phyloP scores from a whole-genome alignment of 2,797 vertebrate species.

The Odontamblyopus lacepedii region DNA sequence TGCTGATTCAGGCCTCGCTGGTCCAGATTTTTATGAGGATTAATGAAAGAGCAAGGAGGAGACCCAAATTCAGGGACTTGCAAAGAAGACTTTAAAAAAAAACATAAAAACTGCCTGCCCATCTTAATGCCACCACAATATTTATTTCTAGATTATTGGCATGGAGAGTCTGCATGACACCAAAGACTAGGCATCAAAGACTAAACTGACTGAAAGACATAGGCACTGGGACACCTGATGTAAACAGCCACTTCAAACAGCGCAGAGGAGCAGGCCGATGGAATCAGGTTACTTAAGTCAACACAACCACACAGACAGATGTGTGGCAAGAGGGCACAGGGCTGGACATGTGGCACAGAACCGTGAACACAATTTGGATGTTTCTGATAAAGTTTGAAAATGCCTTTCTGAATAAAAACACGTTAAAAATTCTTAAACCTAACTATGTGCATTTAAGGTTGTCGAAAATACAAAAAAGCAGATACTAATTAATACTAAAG shows the following conservation, averaged over 20 bases:
- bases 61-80: conserved; percentile 13
- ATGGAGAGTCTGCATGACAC: background rate
- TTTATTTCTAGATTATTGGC: background rate
- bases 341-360: conserved; percentile 34
- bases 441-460: background rate
- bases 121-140: conserved; percentile 6
- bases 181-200: background rate
- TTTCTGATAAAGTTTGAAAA: background rate
- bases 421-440: too few species aligned
- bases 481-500: too few species aligned
- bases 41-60: conserved; percentile 40
- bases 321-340: conserved; percentile 5
- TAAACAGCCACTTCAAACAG: conserved; percentile 45
- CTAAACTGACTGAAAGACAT: conserved; percentile 15
- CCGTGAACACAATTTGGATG: background rate
- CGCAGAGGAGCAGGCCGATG: conserved; percentile 35
- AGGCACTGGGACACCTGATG: conserved; percentile 48
- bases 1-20: conserved; percentile 52
- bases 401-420: background rate
- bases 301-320: conserved; percentile 33
- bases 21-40: conserved; percentile 21
- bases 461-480: too few species aligned
- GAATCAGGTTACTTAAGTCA: conserved; percentile 41
- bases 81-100: conserved; percentile 1
- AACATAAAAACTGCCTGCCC: conserved; percentile 4